A percentile compares a stretch with the other conserved stretches of the same genome.
These are phyloP conservation scores for Opisthocomus hoazin DNA, from an alignment of 2,113 vertebrate species.

Conservation along the genomic window DNA sequence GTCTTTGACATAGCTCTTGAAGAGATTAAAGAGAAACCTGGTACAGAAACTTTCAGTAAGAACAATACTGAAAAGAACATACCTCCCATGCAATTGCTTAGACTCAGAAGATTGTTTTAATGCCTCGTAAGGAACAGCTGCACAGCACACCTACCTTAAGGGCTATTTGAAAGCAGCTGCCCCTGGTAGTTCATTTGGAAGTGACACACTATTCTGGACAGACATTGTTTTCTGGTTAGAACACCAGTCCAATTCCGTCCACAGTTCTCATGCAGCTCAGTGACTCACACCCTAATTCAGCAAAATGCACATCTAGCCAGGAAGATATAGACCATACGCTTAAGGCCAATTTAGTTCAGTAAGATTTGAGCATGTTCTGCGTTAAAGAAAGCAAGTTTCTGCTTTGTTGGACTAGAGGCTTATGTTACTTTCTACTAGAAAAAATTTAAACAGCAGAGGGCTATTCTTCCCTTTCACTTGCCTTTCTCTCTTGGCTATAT, in stretches of 20 bases:
- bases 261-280: not conserved
- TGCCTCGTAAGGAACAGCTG: not conserved
- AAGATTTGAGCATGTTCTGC: not conserved
- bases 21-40: not conserved
- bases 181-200: not conserved
- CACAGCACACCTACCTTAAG: not conserved
- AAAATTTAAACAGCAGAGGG: not conserved
- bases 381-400: not conserved
- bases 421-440: not conserved
- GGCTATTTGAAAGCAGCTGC: not conserved
- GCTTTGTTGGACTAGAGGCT: not conserved
- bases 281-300: not conserved
- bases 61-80: not conserved
- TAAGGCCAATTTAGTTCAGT: not conserved
- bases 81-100: rapidly evolving
- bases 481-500: not conserved
- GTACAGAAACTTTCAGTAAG: not conserved
- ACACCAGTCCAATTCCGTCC: not conserved
- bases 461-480: not conserved
- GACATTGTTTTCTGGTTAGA: not conserved
- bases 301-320: not conserved
- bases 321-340: not conserved
- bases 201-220: not conserved
- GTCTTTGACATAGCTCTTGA: not conserved
- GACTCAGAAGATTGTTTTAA: not conserved